These are phyloP conservation scores for Coracias cyanogaster DNA, from an alignment of 2,797 vertebrate species.

Conservation along the genomic window DNA sequence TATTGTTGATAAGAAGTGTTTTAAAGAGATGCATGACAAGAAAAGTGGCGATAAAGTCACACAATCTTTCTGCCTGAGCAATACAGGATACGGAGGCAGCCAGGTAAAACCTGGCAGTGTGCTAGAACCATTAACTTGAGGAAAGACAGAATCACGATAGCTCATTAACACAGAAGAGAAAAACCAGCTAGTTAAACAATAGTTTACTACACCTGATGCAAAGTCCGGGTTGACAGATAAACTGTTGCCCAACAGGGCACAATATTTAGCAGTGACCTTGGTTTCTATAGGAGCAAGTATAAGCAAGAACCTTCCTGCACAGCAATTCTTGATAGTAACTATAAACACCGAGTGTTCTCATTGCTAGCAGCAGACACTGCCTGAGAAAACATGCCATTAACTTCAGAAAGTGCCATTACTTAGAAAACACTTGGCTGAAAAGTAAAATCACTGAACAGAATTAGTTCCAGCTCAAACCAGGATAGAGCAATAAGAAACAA, in stretches of 20 bases:
- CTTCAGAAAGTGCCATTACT: too few relatives aligned
- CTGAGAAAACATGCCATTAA: too few relatives aligned
- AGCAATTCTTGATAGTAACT: too few relatives aligned
- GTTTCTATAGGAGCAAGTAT: too few relatives aligned
- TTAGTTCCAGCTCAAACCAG: too few relatives aligned
- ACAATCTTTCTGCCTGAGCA: not conserved
- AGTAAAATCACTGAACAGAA: too few relatives aligned
- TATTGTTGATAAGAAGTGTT: not conserved
- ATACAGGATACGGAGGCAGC: not conserved
- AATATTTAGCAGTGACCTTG: too few relatives aligned
- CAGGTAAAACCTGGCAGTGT: not conserved
- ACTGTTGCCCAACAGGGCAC: too few relatives aligned
- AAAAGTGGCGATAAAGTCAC: not conserved
- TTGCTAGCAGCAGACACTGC: too few relatives aligned
- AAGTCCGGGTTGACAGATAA: not conserved
- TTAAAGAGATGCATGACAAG: not conserved
- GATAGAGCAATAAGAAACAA: not conserved
- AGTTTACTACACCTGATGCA: not conserved
- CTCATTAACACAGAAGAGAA: not conserved
- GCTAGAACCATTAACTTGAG: not conserved
- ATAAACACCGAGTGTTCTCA: too few relatives aligned
- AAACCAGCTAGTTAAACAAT: not conserved
- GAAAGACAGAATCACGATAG: not conserved
- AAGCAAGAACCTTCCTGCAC: too few relatives aligned
- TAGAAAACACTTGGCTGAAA: too few relatives aligned